Conservation (phyloP, 2,888 invertebrate genomes). For the Cataglyphis livida region DNA sequence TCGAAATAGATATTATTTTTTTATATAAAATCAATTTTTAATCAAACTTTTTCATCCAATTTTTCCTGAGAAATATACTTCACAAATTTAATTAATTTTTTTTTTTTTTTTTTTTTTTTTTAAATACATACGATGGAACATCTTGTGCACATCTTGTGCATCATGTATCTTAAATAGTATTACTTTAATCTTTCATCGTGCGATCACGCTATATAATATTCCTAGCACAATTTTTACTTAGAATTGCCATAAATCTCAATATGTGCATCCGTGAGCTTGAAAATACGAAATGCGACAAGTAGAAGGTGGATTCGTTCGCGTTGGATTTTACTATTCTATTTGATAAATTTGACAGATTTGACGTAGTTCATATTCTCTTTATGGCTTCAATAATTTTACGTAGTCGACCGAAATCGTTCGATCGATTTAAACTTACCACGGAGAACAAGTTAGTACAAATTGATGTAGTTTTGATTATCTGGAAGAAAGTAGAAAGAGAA, state of each 20-base stretch:
- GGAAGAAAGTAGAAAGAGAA: slow-evolving; percentile 39
- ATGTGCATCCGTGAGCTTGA: slow-evolving; percentile 37
- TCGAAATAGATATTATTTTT: background rate
- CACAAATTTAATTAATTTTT: background rate
- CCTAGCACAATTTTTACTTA: slow-evolving; percentile 45
- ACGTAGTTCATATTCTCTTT: background rate
- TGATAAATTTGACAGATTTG: background rate
- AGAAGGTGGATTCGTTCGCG: slow-evolving; percentile 30
- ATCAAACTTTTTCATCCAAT: background rate
- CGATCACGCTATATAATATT: slow-evolving; percentile 47
- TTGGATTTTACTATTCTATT: slow-evolving; percentile 20
- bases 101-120: background rate
- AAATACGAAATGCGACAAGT: slow-evolving; percentile 32
- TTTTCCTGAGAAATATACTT: background rate
- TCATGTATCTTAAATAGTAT: slow-evolving; percentile 26
- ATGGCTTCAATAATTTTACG: background rate
- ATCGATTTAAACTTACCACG: slow-evolving; percentile 3
- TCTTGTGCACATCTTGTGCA: background rate
- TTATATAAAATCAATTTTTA: background rate
- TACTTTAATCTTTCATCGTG: slow-evolving; percentile 48
- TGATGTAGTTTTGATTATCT: slow-evolving; percentile 22
- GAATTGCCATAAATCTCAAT: slow-evolving; percentile 36
- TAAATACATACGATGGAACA: background rate
- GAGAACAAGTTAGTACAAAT: slow-evolving; percentile 29
- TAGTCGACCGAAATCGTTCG: background rate